These are phyloP conservation scores for Coelinius sp. DNA, from an alignment of 2,888 invertebrate species.

Conservation along the genomic window DNA sequence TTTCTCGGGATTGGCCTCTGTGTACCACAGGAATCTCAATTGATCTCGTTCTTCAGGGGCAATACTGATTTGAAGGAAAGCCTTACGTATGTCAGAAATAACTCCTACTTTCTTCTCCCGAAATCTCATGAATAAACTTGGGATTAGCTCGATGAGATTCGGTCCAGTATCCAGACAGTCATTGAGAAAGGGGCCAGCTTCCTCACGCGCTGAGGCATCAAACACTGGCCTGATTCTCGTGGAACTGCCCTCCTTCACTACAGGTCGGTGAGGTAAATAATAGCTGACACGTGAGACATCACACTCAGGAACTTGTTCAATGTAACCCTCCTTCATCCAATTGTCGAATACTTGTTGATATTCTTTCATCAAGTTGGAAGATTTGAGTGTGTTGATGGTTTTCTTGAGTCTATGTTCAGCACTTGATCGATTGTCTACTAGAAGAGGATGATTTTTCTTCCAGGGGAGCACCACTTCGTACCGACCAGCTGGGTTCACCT, in stretches of 20 bases:
- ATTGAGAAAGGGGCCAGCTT: constrained; percentile 51
- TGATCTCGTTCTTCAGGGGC: constrained; percentile 1
- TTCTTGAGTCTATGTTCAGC: too few relatives aligned
- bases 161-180: constrained; percentile 48
- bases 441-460: too few relatives aligned
- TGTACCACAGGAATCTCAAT: constrained; percentile 22
- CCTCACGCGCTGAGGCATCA: too few relatives aligned
- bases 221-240: background rate
- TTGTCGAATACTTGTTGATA: constrained; percentile 24
- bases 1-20: constrained; percentile 29
- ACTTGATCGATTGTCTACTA: too few relatives aligned
- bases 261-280: constrained; percentile 12
- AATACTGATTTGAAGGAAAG: constrained; percentile 23
- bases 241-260: too few relatives aligned
- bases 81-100: constrained; percentile 7
- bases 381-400: too few relatives aligned
- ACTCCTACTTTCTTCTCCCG: constrained; percentile 8
- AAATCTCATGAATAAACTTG: background rate
- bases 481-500: too few relatives aligned
- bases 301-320: constrained; percentile 40
- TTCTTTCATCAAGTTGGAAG: too few relatives aligned
- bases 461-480: too few relatives aligned
- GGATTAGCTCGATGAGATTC: constrained; percentile 50
- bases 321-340: constrained; percentile 41
- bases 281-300: constrained; percentile 33